A percentile compares a stretch with the other conserved stretches of the same genome.
Evolutionary conservation across 2,113 vertebrate species (phyloP).

Genomic region (Dascyllus trimaculatus): DNA sequence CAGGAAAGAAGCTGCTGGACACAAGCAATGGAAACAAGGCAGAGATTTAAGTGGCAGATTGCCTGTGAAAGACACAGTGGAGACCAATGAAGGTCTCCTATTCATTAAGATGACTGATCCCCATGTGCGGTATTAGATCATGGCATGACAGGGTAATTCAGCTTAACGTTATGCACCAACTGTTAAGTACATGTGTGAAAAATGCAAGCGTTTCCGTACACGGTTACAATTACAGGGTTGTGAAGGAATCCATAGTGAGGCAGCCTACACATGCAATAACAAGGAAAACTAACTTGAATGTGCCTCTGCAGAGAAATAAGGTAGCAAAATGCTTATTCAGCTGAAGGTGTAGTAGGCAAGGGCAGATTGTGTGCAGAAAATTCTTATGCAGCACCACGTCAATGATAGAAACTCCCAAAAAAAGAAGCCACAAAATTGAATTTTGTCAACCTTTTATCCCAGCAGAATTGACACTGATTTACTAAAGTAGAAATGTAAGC

Average conservation of each 20-base stretch:
- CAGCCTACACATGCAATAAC: slow-evolving; percentile 1
- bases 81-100: slow-evolving; percentile 70
- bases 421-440: not conserved
- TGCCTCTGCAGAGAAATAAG: slow-evolving; percentile 46
- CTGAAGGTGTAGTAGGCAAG: slow-evolving; percentile 10
- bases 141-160: slow-evolving; percentile 57
- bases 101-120: slow-evolving; percentile 71
- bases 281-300: slow-evolving; percentile 30
- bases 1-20: not conserved
- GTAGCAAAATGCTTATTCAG: slow-evolving; percentile 57
- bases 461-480: slow-evolving; percentile 17
- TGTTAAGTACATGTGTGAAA: slow-evolving; percentile 44
- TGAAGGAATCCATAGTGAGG: slow-evolving; percentile 25
- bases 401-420: slow-evolving; percentile 21
- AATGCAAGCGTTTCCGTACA: slow-evolving; percentile 15
- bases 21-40: slow-evolving; percentile 31
- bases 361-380: slow-evolving; percentile 5
- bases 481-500: slow-evolving; percentile 23
- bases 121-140: slow-evolving; percentile 55
- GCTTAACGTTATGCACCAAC: slow-evolving; percentile 40
- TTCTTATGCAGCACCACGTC: not conserved
- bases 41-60: slow-evolving; percentile 46
- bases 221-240: slow-evolving; percentile 1
- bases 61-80: slow-evolving; percentile 64
- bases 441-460: slow-evolving; percentile 4